Evolutionary conservation across 2,888 invertebrate genomes (phyloP).

Genomic region (Nineta flava): DNA sequence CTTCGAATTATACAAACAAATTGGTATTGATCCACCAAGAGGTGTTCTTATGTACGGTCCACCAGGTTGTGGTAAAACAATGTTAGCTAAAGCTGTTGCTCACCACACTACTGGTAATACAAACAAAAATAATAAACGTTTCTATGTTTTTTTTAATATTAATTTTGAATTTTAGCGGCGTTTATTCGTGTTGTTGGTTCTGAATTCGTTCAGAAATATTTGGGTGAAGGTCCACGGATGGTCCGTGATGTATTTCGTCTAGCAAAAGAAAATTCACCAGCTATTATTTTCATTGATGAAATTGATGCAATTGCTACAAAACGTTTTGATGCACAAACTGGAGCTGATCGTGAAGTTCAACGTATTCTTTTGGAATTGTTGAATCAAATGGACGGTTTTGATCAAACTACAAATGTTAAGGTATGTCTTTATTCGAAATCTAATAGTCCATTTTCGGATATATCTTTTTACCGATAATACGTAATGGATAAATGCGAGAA

Average conservation of each 20-base stretch:
- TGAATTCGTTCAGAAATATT: conserved; percentile 98
- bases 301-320: conserved; percentile 99
- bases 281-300: conserved; percentile 99
- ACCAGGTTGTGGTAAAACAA: conserved; percentile 99
- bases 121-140: conserved; percentile 3
- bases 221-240: conserved; percentile 99
- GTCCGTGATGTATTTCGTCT: conserved; percentile 97
- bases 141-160: conserved; percentile 10
- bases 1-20: conserved; percentile 95
- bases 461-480: too few species aligned
- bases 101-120: conserved; percentile 83
- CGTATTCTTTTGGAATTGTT: conserved; percentile 90
- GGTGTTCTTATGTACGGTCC: conserved; percentile 99
- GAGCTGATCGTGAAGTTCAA: conserved; percentile 96
- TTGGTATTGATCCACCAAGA: conserved; percentile 96
- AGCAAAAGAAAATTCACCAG: conserved; percentile 97
- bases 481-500: too few species aligned
- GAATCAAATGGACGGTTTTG: conserved; percentile 99
- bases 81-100: conserved; percentile 97
- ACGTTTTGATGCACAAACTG: conserved; percentile 94
- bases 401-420: conserved; percentile 99
- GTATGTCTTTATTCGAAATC: too few species aligned
- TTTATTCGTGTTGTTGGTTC: conserved; percentile 98
- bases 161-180: conserved; percentile 50
- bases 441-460: too few species aligned